These are phyloP conservation scores for Drosophila nigricruria DNA, from an alignment of 2,888 invertebrate genomes.

Conservation along the genomic window DNA sequence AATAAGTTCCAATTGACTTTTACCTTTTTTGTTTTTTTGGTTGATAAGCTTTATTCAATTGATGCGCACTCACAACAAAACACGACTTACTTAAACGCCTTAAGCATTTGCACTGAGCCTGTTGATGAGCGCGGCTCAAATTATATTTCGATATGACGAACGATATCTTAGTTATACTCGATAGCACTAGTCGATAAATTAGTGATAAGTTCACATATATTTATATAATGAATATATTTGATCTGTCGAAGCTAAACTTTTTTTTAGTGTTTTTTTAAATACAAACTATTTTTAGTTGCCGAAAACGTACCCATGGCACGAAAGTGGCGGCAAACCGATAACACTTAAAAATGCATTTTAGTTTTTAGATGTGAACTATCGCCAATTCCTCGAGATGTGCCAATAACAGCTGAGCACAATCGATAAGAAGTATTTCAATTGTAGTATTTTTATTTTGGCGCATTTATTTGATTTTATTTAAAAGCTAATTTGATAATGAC, in stretches of 20 bases:
- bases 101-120: conserved; percentile 36
- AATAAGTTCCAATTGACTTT: conserved; percentile 28
- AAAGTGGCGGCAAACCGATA: background rate
- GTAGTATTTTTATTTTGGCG: background rate
- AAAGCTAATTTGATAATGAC: no score
- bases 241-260: no score
- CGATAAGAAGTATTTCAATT: background rate
- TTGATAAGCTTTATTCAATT: conserved; percentile 11
- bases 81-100: conserved; percentile 19
- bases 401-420: background rate
- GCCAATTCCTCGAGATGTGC: background rate
- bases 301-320: no score
- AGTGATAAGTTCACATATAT: background rate
- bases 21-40: conserved; percentile 44
- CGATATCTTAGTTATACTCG: background rate
- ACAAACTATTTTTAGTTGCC: no score
- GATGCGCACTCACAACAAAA: background rate
- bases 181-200: conserved; percentile 19
- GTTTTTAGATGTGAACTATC: background rate
- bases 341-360: background rate
- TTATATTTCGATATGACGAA: conserved; percentile 24
- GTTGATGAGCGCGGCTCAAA: conserved; percentile 35
- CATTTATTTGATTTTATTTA: background rate
- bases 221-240: background rate
- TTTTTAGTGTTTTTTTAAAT: no score